Evolutionary conservation across 2,888 invertebrate genomes (phyloP), one percentile per base, ranked within the genome.

Genomic region (Melipona beecheii): DNA sequence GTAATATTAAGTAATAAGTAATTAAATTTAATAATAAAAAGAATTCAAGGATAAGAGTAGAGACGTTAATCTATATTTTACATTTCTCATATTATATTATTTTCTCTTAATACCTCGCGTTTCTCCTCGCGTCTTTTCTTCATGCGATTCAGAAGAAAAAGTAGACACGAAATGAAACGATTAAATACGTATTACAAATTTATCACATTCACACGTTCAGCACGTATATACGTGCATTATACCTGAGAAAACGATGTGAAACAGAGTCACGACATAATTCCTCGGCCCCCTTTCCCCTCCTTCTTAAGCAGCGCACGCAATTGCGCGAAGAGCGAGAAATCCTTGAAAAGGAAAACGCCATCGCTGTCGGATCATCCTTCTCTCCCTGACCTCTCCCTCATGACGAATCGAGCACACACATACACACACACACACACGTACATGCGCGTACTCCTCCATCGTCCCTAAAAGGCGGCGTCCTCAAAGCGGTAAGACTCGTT

Each of bases 401-500:
- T 75, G 71, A 75, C 71, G 84, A 78, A 84, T 84, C 85, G 66
- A 64, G 69, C 64, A n/a, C 58, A 27, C 27, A 60, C 4, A 52
- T 58, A 69, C 43, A 43, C 43, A 43, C 43, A 43, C 9, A 11
- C 43, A 43, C 5, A 43, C 43, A 43, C 43, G 2, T 1, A 9
- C 36, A 36, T 0, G 9, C 36, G 17, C n/a, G 15, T n/a, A 24
- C 56, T 71, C 62, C 56, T 71, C 62, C 27, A 58, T 56, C 75
- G 65, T 70, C 81, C 83, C 81, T 78, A 90, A 88, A 86, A 83
- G 82, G 82, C 88, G 88, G 90, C 78, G 71, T 54, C 81, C 81
- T 88, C 86, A 86, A 88, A 88, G 90, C 86, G 72, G 49, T n/a
- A 72, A 78, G 75, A 72, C 81, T 90, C 90, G 88, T 89, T 90